Percentiles rank a stretch among this genome's conserved stretches.
Conservation (phyloP, 2,113 vertebrate genomes). For the Girardinichthys multiradiatus region DNA sequence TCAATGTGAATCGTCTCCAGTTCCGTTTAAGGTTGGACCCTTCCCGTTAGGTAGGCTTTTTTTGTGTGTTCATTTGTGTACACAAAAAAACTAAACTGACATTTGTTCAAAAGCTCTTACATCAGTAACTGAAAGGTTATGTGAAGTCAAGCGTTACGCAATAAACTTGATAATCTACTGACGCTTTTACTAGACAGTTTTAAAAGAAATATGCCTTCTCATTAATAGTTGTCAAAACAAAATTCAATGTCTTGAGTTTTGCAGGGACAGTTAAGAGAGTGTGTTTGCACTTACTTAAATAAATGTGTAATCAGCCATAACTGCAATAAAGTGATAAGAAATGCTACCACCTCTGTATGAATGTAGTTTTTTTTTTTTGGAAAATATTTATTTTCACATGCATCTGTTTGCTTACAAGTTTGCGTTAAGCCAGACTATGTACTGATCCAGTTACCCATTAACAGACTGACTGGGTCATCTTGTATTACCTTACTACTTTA, state of each 20-base stretch:
- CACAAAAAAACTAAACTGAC: background rate
- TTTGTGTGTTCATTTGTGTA: background rate
- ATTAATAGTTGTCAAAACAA: conserved; percentile 30
- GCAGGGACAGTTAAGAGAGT: background rate
- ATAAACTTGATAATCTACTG: background rate
- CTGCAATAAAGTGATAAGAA: conserved; percentile 45
- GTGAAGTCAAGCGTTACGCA: background rate
- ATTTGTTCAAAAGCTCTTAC: background rate
- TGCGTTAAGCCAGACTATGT: conserved; percentile 24
- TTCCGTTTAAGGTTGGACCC: background rate
- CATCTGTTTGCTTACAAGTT: conserved; percentile 37
- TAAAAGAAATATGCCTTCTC: conserved; percentile 29
- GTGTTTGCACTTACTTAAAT: background rate
- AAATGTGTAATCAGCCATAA: conserved; percentile 22
- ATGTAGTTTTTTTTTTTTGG: background rate
- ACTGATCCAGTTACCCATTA: conserved; percentile 60
- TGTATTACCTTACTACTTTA: conserved; percentile 45
- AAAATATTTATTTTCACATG: conserved; percentile 21
- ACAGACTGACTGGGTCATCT: conserved; percentile 45
- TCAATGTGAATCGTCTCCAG: background rate
- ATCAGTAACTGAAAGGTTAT: background rate
- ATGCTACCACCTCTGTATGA: no score
- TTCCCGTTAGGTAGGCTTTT: background rate
- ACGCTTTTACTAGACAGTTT: conserved; percentile 1
- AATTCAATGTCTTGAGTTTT: conserved; percentile 61